Evolutionary conservation across 2,888 invertebrate genomes (phyloP).

Genomic region (Ptilodon capucinus): DNA sequence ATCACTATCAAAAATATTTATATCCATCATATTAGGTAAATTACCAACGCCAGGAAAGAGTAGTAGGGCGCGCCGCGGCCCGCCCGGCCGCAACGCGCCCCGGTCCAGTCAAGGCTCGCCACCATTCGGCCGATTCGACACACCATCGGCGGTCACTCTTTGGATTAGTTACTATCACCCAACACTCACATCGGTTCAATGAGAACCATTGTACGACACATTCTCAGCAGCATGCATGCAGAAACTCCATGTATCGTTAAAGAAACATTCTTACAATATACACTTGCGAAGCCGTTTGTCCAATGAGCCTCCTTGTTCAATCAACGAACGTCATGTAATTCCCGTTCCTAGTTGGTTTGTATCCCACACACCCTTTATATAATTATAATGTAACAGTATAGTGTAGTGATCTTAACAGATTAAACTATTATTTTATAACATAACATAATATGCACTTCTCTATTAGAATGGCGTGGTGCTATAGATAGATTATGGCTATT

Average conservation of each 20-base stretch:
- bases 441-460: slow-evolving; percentile 67
- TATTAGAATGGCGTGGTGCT: slow-evolving; percentile 52
- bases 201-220: slow-evolving; percentile 47
- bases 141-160: slow-evolving; percentile 55
- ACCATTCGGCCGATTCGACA: slow-evolving; percentile 42
- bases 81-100: slow-evolving; percentile 18
- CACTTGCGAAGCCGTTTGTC: slow-evolving; percentile 59
- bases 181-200: slow-evolving; percentile 46
- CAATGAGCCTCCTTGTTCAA: slow-evolving; percentile 69
- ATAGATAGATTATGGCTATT: slow-evolving; percentile 55
- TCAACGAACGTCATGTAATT: slow-evolving; percentile 58
- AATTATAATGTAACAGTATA: slow-evolving; percentile 52
- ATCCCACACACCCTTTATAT: slow-evolving; percentile 69
- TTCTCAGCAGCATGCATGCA: slow-evolving; percentile 51
- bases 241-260: slow-evolving; percentile 51
- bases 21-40: slow-evolving; percentile 47
- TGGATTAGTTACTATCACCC: slow-evolving; percentile 67
- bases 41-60: slow-evolving; percentile 38
- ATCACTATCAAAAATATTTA: slow-evolving; percentile 75
- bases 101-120: slow-evolving; percentile 46
- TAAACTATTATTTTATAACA: slow-evolving; percentile 75
- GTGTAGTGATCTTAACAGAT: slow-evolving; percentile 68
- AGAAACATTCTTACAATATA: slow-evolving; percentile 56
- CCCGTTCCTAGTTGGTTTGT: slow-evolving; percentile 52
- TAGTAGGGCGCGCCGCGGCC: slow-evolving; percentile 7